A percentile compares a stretch with the other conserved stretches of the same genome.
phyloP scores from a whole-genome alignment of 1,140 invertebrate genomes.

The Charaxes varanes region DNA sequence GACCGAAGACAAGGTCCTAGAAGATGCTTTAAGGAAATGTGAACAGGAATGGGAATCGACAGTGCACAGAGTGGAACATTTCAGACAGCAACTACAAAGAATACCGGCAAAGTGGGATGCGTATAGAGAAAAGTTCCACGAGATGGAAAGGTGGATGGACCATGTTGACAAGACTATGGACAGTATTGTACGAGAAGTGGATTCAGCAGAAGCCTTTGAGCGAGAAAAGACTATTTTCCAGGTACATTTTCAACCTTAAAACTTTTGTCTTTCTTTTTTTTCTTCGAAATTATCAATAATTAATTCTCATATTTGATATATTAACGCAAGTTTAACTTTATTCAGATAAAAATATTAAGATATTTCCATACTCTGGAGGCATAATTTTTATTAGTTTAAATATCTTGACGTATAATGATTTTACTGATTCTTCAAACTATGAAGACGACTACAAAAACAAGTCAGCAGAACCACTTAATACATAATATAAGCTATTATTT shows the following conservation, averaged over 20 bases:
- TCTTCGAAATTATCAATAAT: background rate
- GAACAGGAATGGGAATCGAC: conserved; percentile 84
- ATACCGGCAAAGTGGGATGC: conserved; percentile 93
- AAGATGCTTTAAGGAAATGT: conserved; percentile 79
- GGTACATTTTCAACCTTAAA: conserved; percentile 73
- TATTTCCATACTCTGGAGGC: no score
- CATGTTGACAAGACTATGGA: conserved; percentile 87
- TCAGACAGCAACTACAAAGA: conserved; percentile 86
- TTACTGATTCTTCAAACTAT: no score
- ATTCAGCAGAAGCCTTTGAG: conserved; percentile 91
- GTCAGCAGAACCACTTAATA: no score
- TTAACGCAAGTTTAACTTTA: no score
- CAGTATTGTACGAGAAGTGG: conserved; percentile 88
- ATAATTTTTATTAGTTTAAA: no score
- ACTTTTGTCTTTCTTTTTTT: conserved; percentile 6
- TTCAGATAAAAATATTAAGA: no score
- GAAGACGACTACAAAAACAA: no score
- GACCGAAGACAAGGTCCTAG: conserved; percentile 78
- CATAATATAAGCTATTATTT: no score
- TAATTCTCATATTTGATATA: no score
- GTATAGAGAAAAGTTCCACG: conserved; percentile 87
- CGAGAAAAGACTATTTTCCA: conserved; percentile 90
- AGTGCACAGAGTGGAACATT: conserved; percentile 80
- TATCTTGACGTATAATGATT: no score
- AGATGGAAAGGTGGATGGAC: conserved; percentile 94